A percentile compares a stretch with the other conserved stretches of the same genome.
Evolutionary conservation across 2,888 invertebrate genomes (phyloP).

Genomic region (Halictus quadricinctus): DNA sequence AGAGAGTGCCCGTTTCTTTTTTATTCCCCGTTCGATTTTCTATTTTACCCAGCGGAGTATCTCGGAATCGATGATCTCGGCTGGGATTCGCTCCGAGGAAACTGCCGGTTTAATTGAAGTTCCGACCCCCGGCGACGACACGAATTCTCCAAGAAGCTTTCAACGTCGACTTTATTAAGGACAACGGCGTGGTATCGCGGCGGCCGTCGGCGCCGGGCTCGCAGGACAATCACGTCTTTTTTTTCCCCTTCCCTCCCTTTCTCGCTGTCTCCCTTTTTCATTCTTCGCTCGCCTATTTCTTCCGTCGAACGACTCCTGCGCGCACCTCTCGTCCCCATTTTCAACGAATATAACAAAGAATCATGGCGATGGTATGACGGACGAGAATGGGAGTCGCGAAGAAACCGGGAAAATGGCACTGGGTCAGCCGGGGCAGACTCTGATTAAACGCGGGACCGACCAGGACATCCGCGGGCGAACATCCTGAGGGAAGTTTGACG

Average conservation of each 20-base stretch:
- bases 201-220: slow-evolving; percentile 17
- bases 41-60: slow-evolving; percentile 15
- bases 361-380: slow-evolving; percentile 48
- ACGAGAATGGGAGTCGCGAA: slow-evolving; percentile 52
- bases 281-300: slow-evolving; percentile 14
- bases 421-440: slow-evolving; percentile 64
- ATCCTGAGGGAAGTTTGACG: slow-evolving; percentile 17
- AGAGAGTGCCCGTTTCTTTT: background rate
- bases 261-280: background rate
- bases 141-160: slow-evolving; percentile 46
- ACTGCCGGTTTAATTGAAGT: slow-evolving; percentile 43
- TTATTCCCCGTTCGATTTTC: slow-evolving; percentile 8
- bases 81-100: slow-evolving; percentile 4
- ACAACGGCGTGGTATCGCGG: slow-evolving; percentile 48
- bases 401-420: slow-evolving; percentile 62
- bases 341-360: slow-evolving; percentile 60
- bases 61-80: slow-evolving; percentile 19
- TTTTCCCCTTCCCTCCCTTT: background rate
- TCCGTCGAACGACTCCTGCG: slow-evolving; percentile 11
- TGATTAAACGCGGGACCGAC: slow-evolving; percentile 69
- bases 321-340: slow-evolving; percentile 22
- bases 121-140: slow-evolving; percentile 21
- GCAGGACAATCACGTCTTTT: slow-evolving; percentile 54
- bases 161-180: slow-evolving; percentile 59
- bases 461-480: slow-evolving; percentile 20